Conservation (phyloP, 2,888 invertebrate species). For the Cosmia pyralina region DNA sequence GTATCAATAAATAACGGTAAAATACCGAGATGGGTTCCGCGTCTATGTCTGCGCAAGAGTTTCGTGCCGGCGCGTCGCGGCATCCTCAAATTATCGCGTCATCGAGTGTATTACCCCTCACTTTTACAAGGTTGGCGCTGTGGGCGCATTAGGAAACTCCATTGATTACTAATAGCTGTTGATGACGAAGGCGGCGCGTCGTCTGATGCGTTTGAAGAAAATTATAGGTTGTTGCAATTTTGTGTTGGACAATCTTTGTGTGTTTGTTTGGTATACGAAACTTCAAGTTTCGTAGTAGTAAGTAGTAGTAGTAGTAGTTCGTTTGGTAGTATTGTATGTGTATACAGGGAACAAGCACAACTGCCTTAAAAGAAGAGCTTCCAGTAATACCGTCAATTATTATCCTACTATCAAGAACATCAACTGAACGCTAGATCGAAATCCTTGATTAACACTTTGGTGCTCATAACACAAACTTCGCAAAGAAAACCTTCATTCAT, state of each 20-base stretch:
- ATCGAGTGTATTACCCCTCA: conserved; percentile 57
- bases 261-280: neutral
- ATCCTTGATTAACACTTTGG: neutral
- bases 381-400: neutral
- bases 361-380: neutral
- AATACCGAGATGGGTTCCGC: conserved; percentile 30
- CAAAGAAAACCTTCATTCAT: neutral
- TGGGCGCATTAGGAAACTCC: conserved; percentile 45
- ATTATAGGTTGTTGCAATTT: conserved; percentile 24
- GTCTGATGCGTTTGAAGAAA: conserved; percentile 35
- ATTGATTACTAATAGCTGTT: conserved; percentile 55
- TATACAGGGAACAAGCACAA: neutral
- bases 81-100: conserved; percentile 53
- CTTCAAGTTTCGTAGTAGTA: too few relatives aligned
- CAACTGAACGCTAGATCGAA: neutral
- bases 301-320: too few relatives aligned
- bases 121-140: conserved; percentile 58
- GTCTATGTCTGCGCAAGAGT: conserved; percentile 23
- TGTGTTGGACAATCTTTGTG: conserved; percentile 13
- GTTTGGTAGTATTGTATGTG: neutral
- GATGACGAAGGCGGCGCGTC: conserved; percentile 41
- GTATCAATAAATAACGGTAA: conserved; percentile 31
- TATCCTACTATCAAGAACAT: neutral
- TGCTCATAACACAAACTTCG: too few relatives aligned
- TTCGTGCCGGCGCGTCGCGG: conserved; percentile 22